Conservation (phyloP, 1,140 invertebrate species). For the Laupala kohalensis region DNA sequence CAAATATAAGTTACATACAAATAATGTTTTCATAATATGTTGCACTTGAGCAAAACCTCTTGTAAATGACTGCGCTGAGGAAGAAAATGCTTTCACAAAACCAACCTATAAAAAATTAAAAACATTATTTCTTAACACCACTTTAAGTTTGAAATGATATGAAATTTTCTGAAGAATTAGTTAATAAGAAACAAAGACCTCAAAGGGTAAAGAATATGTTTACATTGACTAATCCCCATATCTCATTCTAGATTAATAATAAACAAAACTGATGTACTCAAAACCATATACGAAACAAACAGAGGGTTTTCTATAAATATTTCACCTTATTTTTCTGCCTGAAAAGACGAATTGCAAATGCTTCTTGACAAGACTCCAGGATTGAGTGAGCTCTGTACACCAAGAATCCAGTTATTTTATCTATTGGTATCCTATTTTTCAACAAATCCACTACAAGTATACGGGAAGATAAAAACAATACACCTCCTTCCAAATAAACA, state of each 20-base stretch:
- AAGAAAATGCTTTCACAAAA: slow-evolving; percentile 92
- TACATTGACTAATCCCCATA: too few relatives aligned
- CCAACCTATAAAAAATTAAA: slow-evolving; percentile 53
- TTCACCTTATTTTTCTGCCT: slow-evolving; percentile 78
- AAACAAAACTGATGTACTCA: too few relatives aligned
- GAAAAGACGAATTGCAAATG: slow-evolving; percentile 81
- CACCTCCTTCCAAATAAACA: slow-evolving; percentile 81
- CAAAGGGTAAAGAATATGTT: neutral
- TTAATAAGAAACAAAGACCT: neutral
- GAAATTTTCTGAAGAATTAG: neutral
- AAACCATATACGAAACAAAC: too few relatives aligned
- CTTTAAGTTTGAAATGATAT: neutral
- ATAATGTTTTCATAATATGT: slow-evolving; percentile 83
- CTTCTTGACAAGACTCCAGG: slow-evolving; percentile 85
- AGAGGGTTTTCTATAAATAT: neutral
- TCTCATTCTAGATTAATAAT: too few relatives aligned
- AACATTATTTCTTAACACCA: slow-evolving; percentile 4
- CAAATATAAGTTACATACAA: slow-evolving; percentile 78
- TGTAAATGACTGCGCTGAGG: slow-evolving; percentile 75
- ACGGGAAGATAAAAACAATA: slow-evolving; percentile 82
- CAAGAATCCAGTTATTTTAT: slow-evolving; percentile 76
- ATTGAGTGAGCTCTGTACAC: slow-evolving; percentile 88
- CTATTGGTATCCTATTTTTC: slow-evolving; percentile 79
- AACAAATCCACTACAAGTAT: slow-evolving; percentile 95
- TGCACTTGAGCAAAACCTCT: slow-evolving; percentile 80